Conservation (phyloP, 2,113 vertebrate species). For the Tupaia tana region DNA sequence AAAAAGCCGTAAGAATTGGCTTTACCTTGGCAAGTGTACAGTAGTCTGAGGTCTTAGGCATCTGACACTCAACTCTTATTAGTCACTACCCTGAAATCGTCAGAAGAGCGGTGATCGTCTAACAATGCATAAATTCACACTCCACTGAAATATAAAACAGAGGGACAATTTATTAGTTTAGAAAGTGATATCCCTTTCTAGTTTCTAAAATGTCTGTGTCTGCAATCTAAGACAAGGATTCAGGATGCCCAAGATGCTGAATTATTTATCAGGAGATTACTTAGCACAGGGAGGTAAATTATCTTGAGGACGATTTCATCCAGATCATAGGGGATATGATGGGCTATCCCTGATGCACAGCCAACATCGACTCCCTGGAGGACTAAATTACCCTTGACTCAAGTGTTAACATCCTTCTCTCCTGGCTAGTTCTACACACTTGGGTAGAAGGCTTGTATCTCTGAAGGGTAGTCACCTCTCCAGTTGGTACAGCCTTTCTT, state of each 20-base stretch:
- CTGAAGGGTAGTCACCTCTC: background rate
- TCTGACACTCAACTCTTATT: background rate
- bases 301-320: constrained; percentile 49
- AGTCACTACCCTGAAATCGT: background rate
- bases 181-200: constrained; percentile 40
- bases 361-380: constrained; percentile 17
- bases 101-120: background rate
- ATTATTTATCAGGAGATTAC: constrained; percentile 72
- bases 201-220: constrained; percentile 53
- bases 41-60: background rate
- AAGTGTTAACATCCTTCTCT: background rate
- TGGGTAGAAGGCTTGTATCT: background rate
- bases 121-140: constrained; percentile 44
- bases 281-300: constrained; percentile 67
- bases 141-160: constrained; percentile 2
- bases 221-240: constrained; percentile 14
- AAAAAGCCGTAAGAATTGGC: background rate
- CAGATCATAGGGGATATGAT: background rate
- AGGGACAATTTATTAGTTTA: constrained; percentile 52
- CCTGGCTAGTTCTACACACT: background rate
- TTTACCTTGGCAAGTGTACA: background rate
- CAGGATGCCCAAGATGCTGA: constrained; percentile 61
- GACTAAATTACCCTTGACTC: constrained; percentile 10
- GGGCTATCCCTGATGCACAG: constrained; percentile 2
- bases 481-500: background rate